Base-by-base conservation (phyloP, 2,888 invertebrate genomes). In the Folsomia manolachei region DNA sequence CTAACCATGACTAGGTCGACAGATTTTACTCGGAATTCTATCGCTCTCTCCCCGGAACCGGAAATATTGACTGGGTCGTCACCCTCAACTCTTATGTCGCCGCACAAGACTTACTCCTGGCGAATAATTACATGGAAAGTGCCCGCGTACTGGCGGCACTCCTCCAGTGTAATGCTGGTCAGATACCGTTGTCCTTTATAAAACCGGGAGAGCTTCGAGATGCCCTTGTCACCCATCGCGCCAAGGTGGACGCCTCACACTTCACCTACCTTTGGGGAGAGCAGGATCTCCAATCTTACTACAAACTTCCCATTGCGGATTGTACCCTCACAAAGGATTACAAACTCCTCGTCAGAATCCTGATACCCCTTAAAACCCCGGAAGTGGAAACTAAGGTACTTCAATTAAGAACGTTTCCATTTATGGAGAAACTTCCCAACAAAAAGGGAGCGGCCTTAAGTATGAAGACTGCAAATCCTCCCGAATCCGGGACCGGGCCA, bases 121-220 rank as follows among this genome's bases (percentile, higher is more conserved):
- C 75, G n/a, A 77, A 77, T 60, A 74, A 74, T 71, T 75, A 71
- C 24, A 74, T 77, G 63, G 77, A 77, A 61, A 75, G 75, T 62
- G 71, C 63, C 24, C 67, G 72, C n/a, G 64, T 77, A 14, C 67
- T 68, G 27, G 72, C 70, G 23, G 77, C 77, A 21, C 27, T 73
- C 1, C 39, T 72, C 24, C 68, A 56, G 9, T 77, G 77, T 53
- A 72, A 75, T 39, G 27, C 70, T 7, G 74, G 73, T 25, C 24
- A 68, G n/a, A 72, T 77, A 23, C 77, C 77, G 0, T 68, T 74
- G 25, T 66, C 71, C 14, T 77, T 77, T 53, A 65, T 77, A 0
- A 68, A 69, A 19, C 72, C 71, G 51, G 56, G 61, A 0, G 65
- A 74, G 27, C 69, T 77, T 23, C 63, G 39, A 26, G 27, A 61